Percentiles rank a stretch among this genome's conserved stretches.
These are phyloP conservation scores for Tylochromis polylepis DNA, from an alignment of 2,113 vertebrate species.

Conservation along the genomic window DNA sequence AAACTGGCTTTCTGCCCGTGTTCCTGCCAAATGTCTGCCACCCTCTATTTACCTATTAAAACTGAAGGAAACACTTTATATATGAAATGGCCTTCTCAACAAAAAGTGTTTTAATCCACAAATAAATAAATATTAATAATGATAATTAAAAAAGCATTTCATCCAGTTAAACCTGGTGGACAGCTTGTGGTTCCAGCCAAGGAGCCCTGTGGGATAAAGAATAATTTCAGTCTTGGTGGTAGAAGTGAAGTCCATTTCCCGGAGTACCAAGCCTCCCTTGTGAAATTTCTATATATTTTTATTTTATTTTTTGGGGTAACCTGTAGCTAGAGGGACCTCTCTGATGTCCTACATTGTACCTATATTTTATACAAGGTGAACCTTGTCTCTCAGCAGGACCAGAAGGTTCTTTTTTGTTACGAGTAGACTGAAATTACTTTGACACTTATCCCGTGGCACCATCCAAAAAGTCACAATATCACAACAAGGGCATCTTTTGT, in stretches of 20 bases:
- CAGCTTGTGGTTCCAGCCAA: background rate
- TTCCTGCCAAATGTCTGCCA: background rate
- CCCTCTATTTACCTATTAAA: background rate
- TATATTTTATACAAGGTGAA: slow-evolving; percentile 37
- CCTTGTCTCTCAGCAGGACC: slow-evolving; percentile 15
- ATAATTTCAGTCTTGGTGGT: slow-evolving; percentile 13
- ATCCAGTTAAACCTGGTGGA: background rate
- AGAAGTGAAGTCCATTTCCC: slow-evolving; percentile 37
- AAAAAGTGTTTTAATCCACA: background rate
- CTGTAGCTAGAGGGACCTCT: slow-evolving; percentile 57
- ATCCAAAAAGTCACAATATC: background rate
- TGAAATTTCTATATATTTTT: slow-evolving; percentile 31
- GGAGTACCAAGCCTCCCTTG: slow-evolving; percentile 17
- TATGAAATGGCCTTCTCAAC: background rate
- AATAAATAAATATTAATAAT: background rate
- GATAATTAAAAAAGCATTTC: background rate
- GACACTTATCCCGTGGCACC: background rate
- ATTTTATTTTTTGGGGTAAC: slow-evolving; percentile 59
- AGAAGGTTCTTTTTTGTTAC: background rate
- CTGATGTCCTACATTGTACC: slow-evolving; percentile 49
- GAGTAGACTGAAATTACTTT: background rate
- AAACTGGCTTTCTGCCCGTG: background rate
- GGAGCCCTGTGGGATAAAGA: background rate
- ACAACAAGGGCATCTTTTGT: background rate
- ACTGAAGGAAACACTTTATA: background rate